Conservation (phyloP, 2,888 invertebrate genomes). For the Achlya flavicornis region DNA sequence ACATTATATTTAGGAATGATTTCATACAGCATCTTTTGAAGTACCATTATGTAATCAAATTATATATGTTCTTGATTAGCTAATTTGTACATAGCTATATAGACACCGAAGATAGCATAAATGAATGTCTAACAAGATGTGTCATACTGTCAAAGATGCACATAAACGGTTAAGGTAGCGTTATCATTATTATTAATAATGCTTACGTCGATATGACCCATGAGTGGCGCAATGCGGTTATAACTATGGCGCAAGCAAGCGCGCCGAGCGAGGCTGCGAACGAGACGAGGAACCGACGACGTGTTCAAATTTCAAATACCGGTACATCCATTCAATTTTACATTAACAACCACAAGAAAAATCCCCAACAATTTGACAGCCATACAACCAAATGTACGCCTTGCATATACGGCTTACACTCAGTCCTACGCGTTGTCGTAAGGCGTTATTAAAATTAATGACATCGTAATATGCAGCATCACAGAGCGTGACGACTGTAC, state of each 20-base stretch:
- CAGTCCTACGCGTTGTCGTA: slow-evolving; percentile 3
- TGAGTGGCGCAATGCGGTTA: slow-evolving; percentile 49
- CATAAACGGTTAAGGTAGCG: slow-evolving; percentile 24
- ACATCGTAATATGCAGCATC: slow-evolving; percentile 14
- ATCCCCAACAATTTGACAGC: background rate
- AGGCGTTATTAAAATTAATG: slow-evolving; percentile 15
- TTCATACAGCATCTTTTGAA: slow-evolving; percentile 11
- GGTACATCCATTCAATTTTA: slow-evolving; percentile 20
- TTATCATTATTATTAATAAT: slow-evolving; percentile 53
- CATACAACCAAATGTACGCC: slow-evolving; percentile 1
- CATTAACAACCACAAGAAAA: slow-evolving; percentile 15
- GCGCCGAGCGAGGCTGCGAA: slow-evolving; percentile 33
- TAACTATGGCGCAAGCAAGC: slow-evolving; percentile 46
- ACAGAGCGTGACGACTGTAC: slow-evolving; percentile 12
- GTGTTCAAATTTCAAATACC: slow-evolving; percentile 32
- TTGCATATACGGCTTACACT: background rate
- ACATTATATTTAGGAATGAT: slow-evolving; percentile 20
- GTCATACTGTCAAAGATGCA: slow-evolving; percentile 9
- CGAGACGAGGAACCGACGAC: slow-evolving; percentile 23
- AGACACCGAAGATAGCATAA: background rate
- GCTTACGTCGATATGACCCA: slow-evolving; percentile 40
- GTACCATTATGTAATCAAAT: background rate
- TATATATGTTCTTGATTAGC: too few relatives aligned
- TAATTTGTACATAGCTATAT: too few relatives aligned
- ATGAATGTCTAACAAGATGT: background rate